These are phyloP conservation scores for Limnephilus lunatus DNA, from an alignment of 2,888 invertebrate genomes.

Conservation along the genomic window DNA sequence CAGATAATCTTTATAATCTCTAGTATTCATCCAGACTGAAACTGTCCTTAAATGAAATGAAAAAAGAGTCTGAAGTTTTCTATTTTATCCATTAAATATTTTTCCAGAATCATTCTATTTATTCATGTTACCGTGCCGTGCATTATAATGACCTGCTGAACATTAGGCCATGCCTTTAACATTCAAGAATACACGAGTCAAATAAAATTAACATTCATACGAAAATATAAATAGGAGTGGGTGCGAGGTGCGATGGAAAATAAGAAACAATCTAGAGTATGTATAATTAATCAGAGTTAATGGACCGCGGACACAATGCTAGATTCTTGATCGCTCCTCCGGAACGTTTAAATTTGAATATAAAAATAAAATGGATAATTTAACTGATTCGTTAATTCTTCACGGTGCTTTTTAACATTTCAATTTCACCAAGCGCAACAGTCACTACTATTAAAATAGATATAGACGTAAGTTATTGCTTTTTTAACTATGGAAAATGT, in stretches of 20 bases:
- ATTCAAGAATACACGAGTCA: background rate
- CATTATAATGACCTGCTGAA: slow-evolving; percentile 4
- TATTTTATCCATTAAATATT: no score
- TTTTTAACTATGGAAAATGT: background rate
- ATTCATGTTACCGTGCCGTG: background rate
- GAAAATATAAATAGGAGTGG: slow-evolving; percentile 7
- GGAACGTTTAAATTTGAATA: slow-evolving; percentile 25
- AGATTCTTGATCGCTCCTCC: slow-evolving; percentile 44
- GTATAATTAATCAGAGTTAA: slow-evolving; percentile 57
- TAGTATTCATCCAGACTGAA: no score
- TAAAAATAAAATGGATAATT: slow-evolving; percentile 36
- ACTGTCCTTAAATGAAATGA: no score
- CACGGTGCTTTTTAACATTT: background rate
- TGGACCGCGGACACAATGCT: slow-evolving; percentile 52
- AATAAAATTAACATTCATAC: slow-evolving; percentile 33
- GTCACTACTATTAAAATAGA: background rate
- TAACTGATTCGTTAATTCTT: slow-evolving; percentile 13
- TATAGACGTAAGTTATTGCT: background rate
- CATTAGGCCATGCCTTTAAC: background rate
- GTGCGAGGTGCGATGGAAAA: slow-evolving; percentile 9
- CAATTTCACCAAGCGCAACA: background rate
- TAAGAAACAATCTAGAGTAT: slow-evolving; percentile 24
- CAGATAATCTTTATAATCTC: no score
- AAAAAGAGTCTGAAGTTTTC: no score
- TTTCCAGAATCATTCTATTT: no score